phyloP scores from a whole-genome alignment of 1,140 invertebrate species.

The Caerostris extrusa region DNA sequence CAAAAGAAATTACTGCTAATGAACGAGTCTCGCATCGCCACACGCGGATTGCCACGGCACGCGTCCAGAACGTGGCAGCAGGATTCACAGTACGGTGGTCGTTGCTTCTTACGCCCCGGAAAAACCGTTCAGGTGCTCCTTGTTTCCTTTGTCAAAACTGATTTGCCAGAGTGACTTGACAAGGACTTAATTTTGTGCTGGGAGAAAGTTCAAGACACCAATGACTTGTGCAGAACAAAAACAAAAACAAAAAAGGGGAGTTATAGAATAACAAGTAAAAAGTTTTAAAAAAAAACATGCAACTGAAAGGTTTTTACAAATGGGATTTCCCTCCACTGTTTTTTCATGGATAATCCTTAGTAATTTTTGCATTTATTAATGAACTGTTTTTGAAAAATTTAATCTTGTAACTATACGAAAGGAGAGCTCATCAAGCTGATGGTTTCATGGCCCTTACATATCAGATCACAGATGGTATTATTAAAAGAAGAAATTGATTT shows the following conservation, averaged over 20 bases:
- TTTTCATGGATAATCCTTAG: too few species aligned
- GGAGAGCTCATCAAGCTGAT: too few species aligned
- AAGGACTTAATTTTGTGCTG: not conserved
- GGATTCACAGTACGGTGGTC: slow-evolving; percentile 61
- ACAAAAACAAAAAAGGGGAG: not conserved
- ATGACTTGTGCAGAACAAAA: not conserved
- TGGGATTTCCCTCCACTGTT: too few species aligned
- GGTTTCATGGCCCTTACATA: too few species aligned
- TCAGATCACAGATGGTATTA: too few species aligned
- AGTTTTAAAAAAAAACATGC: too few species aligned
- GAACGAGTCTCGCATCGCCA: slow-evolving; percentile 32
- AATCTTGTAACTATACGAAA: too few species aligned
- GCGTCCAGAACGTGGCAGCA: slow-evolving; percentile 67
- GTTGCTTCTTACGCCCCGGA: not conserved
- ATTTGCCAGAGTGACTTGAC: not conserved
- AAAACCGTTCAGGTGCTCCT: not conserved
- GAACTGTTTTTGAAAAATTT: too few species aligned
- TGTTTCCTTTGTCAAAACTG: not conserved
- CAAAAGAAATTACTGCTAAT: slow-evolving; percentile 73
- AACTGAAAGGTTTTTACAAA: too few species aligned
- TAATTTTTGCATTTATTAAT: too few species aligned
- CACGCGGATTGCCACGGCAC: slow-evolving; percentile 49
- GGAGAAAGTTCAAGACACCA: not conserved
- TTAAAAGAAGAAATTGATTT: too few species aligned
- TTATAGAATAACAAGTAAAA: too few species aligned